phyloP scores from a whole-genome alignment of 2,797 vertebrate species.

The Melanogrammus aeglefinus region DNA sequence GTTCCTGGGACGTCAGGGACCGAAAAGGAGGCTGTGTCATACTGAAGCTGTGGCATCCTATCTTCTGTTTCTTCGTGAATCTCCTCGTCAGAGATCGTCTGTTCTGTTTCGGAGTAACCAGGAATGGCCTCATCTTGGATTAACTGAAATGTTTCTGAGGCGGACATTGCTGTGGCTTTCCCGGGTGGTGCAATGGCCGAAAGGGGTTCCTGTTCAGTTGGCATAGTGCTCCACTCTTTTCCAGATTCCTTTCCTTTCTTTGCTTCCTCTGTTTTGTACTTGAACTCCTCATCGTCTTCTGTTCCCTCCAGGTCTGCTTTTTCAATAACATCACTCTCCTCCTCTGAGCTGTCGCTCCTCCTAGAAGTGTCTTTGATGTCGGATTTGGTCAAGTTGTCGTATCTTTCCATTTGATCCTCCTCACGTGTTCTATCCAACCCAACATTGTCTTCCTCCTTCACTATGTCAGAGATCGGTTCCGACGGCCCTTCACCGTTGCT shows the following conservation, averaged over 20 bases:
- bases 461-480: constrained; percentile 60
- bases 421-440: constrained; percentile 74
- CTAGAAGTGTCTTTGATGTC: constrained; percentile 73
- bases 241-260: constrained; percentile 62
- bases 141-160: constrained; percentile 86
- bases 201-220: constrained; percentile 43
- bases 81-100: constrained; percentile 97
- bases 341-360: constrained; percentile 78
- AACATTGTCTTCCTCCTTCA: constrained; percentile 55
- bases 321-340: constrained; percentile 87
- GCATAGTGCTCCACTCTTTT: constrained; percentile 65
- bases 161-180: constrained; percentile 49
- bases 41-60: constrained; percentile 83
- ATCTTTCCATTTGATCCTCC: constrained; percentile 72
- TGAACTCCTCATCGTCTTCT: constrained; percentile 80
- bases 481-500: constrained; percentile 43
- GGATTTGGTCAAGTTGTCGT: constrained; percentile 53
- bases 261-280: constrained; percentile 72
- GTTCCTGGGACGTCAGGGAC: constrained; percentile 82
- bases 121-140: constrained; percentile 99
- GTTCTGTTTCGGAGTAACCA: constrained; percentile 95
- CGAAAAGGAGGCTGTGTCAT: constrained; percentile 82
- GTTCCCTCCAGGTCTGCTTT: constrained; percentile 91
- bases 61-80: constrained; percentile 94
- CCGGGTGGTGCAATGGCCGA: constrained; percentile 18